Evolutionary conservation across 2,113 vertebrate genomes (phyloP).

Genomic region (Elephantulus edwardii): DNA sequence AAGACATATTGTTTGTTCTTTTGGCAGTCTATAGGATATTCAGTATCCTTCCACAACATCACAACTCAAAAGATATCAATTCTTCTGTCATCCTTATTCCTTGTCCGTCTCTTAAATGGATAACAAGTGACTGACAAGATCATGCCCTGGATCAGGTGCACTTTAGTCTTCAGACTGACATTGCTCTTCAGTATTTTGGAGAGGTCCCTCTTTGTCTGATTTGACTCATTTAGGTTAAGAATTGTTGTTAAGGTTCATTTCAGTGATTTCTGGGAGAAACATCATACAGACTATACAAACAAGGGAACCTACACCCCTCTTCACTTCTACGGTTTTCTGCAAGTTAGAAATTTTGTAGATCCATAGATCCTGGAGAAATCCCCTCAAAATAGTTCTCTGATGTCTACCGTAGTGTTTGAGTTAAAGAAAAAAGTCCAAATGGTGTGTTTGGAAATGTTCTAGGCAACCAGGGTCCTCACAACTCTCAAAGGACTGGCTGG

Average conservation of each 20-base stretch:
- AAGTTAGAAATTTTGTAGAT: background rate
- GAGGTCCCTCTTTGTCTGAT: too few relatives aligned
- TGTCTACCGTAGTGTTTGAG: background rate
- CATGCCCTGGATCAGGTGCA: too few relatives aligned
- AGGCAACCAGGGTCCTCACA: background rate
- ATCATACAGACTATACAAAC: background rate
- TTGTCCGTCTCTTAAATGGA: too few relatives aligned
- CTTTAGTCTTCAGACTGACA: too few relatives aligned
- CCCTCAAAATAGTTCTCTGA: background rate
- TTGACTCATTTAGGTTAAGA: background rate
- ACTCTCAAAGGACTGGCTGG: background rate
- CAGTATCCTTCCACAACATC: too few relatives aligned
- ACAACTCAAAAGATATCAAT: too few relatives aligned
- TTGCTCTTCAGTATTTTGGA: too few relatives aligned
- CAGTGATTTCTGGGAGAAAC: background rate
- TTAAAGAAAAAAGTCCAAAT: background rate
- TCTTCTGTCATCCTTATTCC: too few relatives aligned
- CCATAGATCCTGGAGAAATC: background rate
- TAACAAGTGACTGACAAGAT: too few relatives aligned
- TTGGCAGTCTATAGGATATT: too few relatives aligned
- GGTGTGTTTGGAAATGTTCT: background rate
- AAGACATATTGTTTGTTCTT: too few relatives aligned
- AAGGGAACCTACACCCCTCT: accelerated
- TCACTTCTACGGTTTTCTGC: background rate
- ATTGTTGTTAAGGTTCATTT: background rate